These are phyloP conservation scores for Grammatotria lemairii DNA, from an alignment of 2,113 vertebrate species.

Conservation along the genomic window DNA sequence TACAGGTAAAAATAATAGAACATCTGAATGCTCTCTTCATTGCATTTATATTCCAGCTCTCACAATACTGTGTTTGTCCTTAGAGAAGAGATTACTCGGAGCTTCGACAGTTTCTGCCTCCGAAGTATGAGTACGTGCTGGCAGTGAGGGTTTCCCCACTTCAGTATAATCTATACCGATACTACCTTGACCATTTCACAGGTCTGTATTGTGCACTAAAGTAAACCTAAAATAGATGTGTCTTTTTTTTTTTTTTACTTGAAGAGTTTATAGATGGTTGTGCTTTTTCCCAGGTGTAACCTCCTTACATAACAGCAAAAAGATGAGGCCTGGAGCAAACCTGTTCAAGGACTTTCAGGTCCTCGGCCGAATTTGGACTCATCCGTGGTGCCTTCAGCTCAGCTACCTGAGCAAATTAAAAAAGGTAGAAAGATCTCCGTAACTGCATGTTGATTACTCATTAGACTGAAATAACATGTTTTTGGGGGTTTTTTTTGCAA, in stretches of 20 bases:
- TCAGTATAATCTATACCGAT: constrained; percentile 86
- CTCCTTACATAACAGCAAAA: constrained; percentile 58
- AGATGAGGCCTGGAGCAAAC: constrained; percentile 78
- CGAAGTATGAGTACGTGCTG: constrained; percentile 93
- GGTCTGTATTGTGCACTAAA: constrained; percentile 26
- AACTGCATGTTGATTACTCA: background rate
- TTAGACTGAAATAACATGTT: background rate
- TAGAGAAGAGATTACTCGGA: constrained; percentile 94
- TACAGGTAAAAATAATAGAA: constrained; percentile 76
- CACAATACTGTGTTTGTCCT: background rate
- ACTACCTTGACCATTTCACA: constrained; percentile 86
- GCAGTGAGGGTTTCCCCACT: constrained; percentile 84
- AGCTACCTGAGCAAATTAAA: constrained; percentile 83
- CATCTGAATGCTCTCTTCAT: background rate
- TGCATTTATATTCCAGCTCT: background rate
- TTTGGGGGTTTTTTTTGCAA: background rate
- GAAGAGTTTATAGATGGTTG: background rate
- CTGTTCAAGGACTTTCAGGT: constrained; percentile 97
- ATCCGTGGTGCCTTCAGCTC: constrained; percentile 96
- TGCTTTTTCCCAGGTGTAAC: constrained; percentile 59
- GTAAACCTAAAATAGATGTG: background rate
- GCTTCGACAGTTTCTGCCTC: constrained; percentile 89
- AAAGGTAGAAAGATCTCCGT: constrained; percentile 67
- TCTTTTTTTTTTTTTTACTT: background rate
- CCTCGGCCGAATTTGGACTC: constrained; percentile 91